These are phyloP conservation scores for Didymodactylos carnosus DNA, from an alignment of 2,888 invertebrate species.

Conservation along the genomic window DNA sequence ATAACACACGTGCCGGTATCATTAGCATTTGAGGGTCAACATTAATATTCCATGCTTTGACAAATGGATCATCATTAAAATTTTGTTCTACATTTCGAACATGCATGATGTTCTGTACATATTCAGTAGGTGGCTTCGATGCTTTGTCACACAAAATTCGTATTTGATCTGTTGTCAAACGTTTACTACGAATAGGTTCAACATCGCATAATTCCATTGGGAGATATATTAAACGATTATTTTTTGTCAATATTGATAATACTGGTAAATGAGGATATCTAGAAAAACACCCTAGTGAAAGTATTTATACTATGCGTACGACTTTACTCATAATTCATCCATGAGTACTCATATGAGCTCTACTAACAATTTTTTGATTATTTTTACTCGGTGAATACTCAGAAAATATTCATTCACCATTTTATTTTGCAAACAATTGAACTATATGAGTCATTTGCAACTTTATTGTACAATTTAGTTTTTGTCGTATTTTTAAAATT, in stretches of 20 bases:
- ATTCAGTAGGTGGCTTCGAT: background rate
- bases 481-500: too few relatives aligned
- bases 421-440: too few relatives aligned
- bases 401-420: too few relatives aligned
- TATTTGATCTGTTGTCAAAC: background rate
- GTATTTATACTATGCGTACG: too few relatives aligned
- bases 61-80: conserved; percentile 6
- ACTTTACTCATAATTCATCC: too few relatives aligned
- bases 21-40: background rate
- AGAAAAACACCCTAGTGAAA: too few relatives aligned
- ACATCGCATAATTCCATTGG: conserved; percentile 6
- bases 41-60: background rate
- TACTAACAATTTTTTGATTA: too few relatives aligned
- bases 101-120: background rate
- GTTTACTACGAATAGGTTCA: background rate
- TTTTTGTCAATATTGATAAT: background rate
- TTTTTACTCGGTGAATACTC: too few relatives aligned
- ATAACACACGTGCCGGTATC: background rate
- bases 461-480: too few relatives aligned
- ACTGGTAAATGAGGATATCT: conserved; percentile 1
- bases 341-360: too few relatives aligned
- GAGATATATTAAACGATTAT: background rate
- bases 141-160: background rate
- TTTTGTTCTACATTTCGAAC: background rate
- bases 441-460: too few relatives aligned